Base-by-base conservation (phyloP, 1,140 invertebrate genomes). In the Drosophila nikananu region DNA sequence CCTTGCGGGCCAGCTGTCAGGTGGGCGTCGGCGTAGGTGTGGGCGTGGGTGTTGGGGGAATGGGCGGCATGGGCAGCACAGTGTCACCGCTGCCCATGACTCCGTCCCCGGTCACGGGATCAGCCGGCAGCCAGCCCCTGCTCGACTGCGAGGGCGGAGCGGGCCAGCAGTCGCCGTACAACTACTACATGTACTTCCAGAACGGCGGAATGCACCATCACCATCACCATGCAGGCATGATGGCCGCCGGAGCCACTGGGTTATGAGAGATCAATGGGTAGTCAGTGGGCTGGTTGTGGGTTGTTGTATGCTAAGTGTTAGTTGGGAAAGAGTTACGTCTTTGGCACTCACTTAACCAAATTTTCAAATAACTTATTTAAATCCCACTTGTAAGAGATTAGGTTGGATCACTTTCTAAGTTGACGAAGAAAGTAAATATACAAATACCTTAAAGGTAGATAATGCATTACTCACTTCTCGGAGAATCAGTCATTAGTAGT, bases 101-200 rank as follows among this genome's bases (percentile, higher is more conserved):
- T 1, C 87, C 90, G 2, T 92, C 92, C 5, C 87, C 92, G 1
- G 87, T 89, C 12, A 79, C 76, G 6, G 82, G 77, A 15, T 67
- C 80, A 3, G 74, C 77, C 13, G 83, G 92, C 6, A 82, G 74
- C 61, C 65, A 87, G 75, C 61, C 75, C n/a, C 63, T 86, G 60
- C 82, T 84, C 19, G 87, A 91, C 54, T 80, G 81, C 59, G 62
- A 84, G 74, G 77, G 86, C 42, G 93, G 93, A 1, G 93, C 94
- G 9, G 93, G 80, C 5, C 87, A 93, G 32, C 94, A 95, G 39
- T 94, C 95, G 87, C 95, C 96, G 64, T 96, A 96, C 84, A 96
- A 96, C 86, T 96, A 96, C 83, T 96, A 96, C 80, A 95, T 96
- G 91, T 96, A 96, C 77, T 93, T 95, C 61, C 95, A 95, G 90